phyloP scores from a whole-genome alignment of 2,888 invertebrate species.

The Eupithecia tripunctaria region DNA sequence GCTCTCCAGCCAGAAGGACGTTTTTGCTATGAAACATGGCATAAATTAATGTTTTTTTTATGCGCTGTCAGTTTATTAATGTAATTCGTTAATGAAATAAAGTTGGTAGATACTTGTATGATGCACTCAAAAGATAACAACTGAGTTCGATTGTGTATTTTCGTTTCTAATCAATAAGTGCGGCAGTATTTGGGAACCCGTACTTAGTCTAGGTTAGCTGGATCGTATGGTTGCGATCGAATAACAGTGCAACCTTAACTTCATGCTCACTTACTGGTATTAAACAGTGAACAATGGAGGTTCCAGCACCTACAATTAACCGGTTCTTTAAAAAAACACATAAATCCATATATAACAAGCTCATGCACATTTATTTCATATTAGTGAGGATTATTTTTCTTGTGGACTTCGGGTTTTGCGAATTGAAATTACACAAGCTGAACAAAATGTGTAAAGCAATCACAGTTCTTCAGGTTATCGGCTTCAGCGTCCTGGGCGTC shows the following conservation, averaged over 20 bases:
- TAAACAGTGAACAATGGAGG: constrained; percentile 3
- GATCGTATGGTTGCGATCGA: neutral
- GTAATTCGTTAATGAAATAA: too few relatives aligned
- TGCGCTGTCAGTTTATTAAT: too few relatives aligned
- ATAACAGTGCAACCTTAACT: neutral
- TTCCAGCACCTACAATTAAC: neutral
- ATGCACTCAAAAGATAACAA: neutral
- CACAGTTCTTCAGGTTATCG: neutral
- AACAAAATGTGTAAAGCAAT: constrained; percentile 13
- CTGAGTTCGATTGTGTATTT: neutral
- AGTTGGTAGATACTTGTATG: too few relatives aligned
- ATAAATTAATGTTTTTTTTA: too few relatives aligned
- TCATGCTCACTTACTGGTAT: neutral
- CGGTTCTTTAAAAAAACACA: constrained; percentile 9
- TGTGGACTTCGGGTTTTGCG: constrained; percentile 26
- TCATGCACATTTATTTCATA: constrained; percentile 17
- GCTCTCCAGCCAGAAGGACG: too few relatives aligned
- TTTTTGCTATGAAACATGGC: too few relatives aligned
- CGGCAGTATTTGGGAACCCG: neutral
- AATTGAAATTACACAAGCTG: constrained; percentile 8
- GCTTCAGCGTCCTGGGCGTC: neutral
- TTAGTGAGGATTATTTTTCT: neutral
- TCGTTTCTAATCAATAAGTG: neutral
- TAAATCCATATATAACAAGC: constrained; percentile 11
- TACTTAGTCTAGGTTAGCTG: neutral